Conservation (phyloP, 2,113 vertebrate genomes). For the Gobius niger region DNA sequence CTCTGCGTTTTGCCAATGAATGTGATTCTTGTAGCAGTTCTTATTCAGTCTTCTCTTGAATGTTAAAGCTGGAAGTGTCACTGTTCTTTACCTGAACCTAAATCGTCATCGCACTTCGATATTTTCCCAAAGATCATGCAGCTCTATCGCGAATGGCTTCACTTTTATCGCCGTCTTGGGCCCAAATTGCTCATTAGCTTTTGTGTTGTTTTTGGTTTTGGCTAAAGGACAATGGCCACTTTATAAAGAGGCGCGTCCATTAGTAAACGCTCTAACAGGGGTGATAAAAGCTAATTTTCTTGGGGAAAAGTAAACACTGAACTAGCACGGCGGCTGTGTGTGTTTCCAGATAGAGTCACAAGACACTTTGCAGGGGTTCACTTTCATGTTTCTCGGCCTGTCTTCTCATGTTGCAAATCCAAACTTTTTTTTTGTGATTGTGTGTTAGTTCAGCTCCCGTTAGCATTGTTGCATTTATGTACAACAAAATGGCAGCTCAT, state of each 20-base stretch:
- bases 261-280: conserved; percentile 29
- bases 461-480: background rate
- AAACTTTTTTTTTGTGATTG: background rate
- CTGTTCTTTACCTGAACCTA: too few species aligned
- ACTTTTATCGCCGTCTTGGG: conserved; percentile 20
- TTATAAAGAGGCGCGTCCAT: conserved; percentile 40
- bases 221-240: conserved; percentile 38
- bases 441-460: background rate
- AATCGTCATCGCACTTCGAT: too few species aligned
- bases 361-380: background rate
- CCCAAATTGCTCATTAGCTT: conserved; percentile 49
- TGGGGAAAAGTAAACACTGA: background rate
- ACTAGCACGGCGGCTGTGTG: background rate
- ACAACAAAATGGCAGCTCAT: background rate
- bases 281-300: conserved; percentile 13
- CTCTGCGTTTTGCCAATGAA: too few species aligned
- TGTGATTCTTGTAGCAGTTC: too few species aligned
- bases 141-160: background rate
- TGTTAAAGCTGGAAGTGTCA: too few species aligned
- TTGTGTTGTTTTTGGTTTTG: conserved; percentile 18
- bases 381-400: background rate
- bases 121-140: too few species aligned
- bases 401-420: background rate
- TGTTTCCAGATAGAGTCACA: background rate
- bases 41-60: too few species aligned